phyloP scores from a whole-genome alignment of 2,888 invertebrate genomes.

The Biston stratarius region DNA sequence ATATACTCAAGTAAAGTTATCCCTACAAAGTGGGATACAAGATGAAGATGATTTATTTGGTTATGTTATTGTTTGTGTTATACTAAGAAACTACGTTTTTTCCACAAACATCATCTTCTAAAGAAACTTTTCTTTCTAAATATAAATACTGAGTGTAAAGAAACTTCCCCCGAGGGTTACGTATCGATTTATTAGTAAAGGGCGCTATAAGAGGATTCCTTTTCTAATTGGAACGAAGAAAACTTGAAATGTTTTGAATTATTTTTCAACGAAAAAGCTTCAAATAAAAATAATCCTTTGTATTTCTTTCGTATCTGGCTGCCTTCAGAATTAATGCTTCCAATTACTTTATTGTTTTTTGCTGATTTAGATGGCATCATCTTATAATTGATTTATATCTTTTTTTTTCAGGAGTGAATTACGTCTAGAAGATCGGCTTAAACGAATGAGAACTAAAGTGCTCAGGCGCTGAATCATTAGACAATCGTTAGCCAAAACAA shows the following conservation, averaged over 20 bases:
- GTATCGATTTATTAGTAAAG: constrained; percentile 58
- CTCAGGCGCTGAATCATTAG: constrained; percentile 66
- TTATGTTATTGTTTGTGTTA: too few species aligned
- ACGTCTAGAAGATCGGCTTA: constrained; percentile 71
- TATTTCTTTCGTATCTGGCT: constrained; percentile 52
- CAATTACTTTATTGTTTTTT: constrained; percentile 32
- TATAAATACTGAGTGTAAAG: constrained; percentile 47
- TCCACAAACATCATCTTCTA: constrained; percentile 28
- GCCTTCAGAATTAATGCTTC: constrained; percentile 50
- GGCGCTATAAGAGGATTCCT: constrained; percentile 60
- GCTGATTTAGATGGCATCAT: constrained; percentile 16
- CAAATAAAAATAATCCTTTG: constrained; percentile 36
- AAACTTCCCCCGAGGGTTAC: constrained; percentile 51
- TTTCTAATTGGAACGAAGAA: constrained; percentile 60
- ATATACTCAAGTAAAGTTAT: too few species aligned
- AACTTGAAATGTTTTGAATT: constrained; percentile 58
- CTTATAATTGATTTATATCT: constrained; percentile 46
- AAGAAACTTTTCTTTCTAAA: constrained; percentile 38
- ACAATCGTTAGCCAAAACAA: constrained; percentile 58
- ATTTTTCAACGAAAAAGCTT: constrained; percentile 44
- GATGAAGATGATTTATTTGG: too few species aligned
- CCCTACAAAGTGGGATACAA: neutral
- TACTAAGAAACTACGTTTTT: constrained; percentile 7
- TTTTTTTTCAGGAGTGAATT: constrained; percentile 79
- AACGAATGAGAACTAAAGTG: constrained; percentile 73